phyloP scores from a whole-genome alignment of 2,113 vertebrate genomes.

The Delphinapterus leucas region DNA sequence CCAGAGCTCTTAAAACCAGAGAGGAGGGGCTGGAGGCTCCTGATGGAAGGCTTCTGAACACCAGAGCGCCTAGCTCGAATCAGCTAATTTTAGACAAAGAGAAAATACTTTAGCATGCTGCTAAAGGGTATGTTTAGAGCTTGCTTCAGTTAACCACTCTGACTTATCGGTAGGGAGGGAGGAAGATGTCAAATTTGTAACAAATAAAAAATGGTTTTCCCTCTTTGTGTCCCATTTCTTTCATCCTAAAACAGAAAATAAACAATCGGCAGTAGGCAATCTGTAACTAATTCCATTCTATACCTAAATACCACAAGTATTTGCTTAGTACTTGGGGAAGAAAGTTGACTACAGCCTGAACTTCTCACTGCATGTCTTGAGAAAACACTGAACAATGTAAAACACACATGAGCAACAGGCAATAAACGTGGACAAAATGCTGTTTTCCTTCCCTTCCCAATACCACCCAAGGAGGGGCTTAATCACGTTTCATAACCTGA shows the following conservation, averaged over 20 bases:
- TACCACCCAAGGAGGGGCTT: background rate
- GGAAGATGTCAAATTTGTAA: background rate
- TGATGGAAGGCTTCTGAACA: background rate
- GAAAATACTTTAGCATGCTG: slow-evolving; percentile 9
- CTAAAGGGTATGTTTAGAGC: slow-evolving; percentile 53
- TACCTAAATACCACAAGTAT: background rate
- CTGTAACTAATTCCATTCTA: background rate
- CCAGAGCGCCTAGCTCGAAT: slow-evolving; percentile 1
- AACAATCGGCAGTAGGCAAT: background rate
- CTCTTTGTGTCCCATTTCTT: background rate
- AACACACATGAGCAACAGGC: background rate
- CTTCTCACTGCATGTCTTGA: background rate
- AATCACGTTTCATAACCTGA: background rate
- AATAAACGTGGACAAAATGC: background rate
- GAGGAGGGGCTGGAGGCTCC: background rate
- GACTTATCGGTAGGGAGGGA: background rate
- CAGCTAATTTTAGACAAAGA: slow-evolving; percentile 65
- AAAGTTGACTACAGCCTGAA: background rate
- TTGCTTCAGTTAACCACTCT: slow-evolving; percentile 26
- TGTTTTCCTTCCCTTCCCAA: background rate
- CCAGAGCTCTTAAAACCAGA: background rate
- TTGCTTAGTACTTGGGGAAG: background rate
- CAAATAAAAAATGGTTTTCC: background rate
- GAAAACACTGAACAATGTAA: background rate
- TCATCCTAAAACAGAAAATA: slow-evolving; percentile 27